A percentile compares a stretch with the other conserved stretches of the same genome.
Evolutionary conservation across 1,140 invertebrate genomes (phyloP).

Genomic region (Zaprionus tsacasi): DNA sequence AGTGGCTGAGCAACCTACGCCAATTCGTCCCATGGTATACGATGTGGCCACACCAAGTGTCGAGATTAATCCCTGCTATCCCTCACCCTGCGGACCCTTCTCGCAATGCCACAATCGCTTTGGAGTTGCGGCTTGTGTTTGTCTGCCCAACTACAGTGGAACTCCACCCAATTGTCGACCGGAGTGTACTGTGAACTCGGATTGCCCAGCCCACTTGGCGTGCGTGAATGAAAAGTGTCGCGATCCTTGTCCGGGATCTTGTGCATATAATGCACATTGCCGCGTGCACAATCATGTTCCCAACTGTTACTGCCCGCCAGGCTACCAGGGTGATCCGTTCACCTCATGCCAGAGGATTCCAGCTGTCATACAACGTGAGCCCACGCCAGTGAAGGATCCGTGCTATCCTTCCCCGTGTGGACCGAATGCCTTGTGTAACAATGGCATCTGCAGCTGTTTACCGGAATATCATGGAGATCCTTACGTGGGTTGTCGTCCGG

Average conservation of each 20-base stretch:
- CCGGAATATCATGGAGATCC: slow-evolving; percentile 90
- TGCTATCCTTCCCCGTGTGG: slow-evolving; percentile 89
- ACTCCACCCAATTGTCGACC: slow-evolving; percentile 91
- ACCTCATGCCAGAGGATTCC: slow-evolving; percentile 84
- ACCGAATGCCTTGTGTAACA: slow-evolving; percentile 90
- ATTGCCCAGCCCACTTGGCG: slow-evolving; percentile 89
- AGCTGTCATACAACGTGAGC: slow-evolving; percentile 87
- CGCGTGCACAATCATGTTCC: slow-evolving; percentile 90
- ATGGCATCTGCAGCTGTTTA: slow-evolving; percentile 85
- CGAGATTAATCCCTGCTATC: slow-evolving; percentile 86
- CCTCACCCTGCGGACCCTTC: slow-evolving; percentile 90
- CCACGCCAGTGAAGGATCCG: slow-evolving; percentile 87
- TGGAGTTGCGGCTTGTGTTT: slow-evolving; percentile 87
- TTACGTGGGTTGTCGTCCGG: slow-evolving; percentile 88
- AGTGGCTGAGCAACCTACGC: slow-evolving; percentile 11
- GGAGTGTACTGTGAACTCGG: slow-evolving; percentile 88
- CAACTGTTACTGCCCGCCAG: slow-evolving; percentile 89
- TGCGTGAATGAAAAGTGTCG: slow-evolving; percentile 93
- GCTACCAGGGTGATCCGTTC: slow-evolving; percentile 88
- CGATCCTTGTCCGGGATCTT: slow-evolving; percentile 91
- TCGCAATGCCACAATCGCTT: slow-evolving; percentile 87
- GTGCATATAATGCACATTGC: slow-evolving; percentile 91
- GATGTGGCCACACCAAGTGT: slow-evolving; percentile 86
- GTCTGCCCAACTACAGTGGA: slow-evolving; percentile 87
- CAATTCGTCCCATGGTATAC: slow-evolving; percentile 76